Conservation (phyloP, 2,797 vertebrate species). For the Acrocephalus scirpaceus region DNA sequence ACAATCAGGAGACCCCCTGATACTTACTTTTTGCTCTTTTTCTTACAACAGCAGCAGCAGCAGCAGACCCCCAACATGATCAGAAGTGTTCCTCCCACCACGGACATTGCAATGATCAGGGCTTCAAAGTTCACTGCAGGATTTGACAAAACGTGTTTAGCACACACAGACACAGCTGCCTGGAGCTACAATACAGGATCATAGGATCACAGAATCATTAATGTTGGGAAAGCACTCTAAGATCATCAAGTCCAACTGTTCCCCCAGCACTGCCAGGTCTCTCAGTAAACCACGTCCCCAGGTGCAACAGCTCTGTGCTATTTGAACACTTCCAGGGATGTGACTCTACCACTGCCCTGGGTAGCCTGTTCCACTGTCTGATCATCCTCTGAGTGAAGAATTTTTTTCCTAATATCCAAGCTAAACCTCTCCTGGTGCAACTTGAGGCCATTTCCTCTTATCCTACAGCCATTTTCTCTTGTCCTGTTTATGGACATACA, state of each 20-base stretch:
- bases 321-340: neutral
- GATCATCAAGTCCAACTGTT: neutral
- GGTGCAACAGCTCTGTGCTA: neutral
- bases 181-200: neutral
- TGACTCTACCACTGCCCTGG: neutral
- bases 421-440: neutral
- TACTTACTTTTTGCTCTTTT: slow-evolving; percentile 79
- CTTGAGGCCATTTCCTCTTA: neutral
- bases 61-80: slow-evolving; percentile 83
- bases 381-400: neutral
- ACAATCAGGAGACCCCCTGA: neutral
- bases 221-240: neutral
- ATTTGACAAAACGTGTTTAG: neutral
- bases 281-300: neutral
- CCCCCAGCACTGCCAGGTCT: neutral
- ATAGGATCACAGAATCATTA: neutral
- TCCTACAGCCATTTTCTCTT: neutral
- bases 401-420: neutral
- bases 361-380: neutral
- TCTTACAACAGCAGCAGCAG: slow-evolving; percentile 85
- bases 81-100: slow-evolving; percentile 83
- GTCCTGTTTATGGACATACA: neutral
- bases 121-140: slow-evolving; percentile 90
- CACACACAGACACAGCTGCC: neutral
- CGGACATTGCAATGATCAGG: slow-evolving; percentile 88